Base-by-base conservation (phyloP, 2,888 invertebrate genomes). In the Caenorhabditis doughertyi region DNA sequence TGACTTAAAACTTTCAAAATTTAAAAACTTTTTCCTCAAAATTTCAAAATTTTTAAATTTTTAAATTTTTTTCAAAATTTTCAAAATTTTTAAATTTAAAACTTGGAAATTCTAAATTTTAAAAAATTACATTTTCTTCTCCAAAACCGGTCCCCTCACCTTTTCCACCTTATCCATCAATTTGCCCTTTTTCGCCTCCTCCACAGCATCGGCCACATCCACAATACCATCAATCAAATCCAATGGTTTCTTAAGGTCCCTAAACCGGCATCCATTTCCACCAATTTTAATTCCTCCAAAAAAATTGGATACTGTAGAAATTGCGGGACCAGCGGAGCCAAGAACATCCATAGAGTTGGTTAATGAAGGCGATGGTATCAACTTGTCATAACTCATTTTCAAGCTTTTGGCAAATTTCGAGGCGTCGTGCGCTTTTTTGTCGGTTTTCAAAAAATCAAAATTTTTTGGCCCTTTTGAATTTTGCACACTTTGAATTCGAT, bases 171-270 rank as follows among this genome's bases (percentile, higher is more conserved):
- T 35, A 56, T 56, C 56, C 21, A 56, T 29, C 1, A 7, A 7
- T 21, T 56, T 56, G n/a, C 21, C 7, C 56, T 56, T 35, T 21
- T 56, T 56, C 21, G 13, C 56, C 11, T 56, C 35, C 9, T 56
- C 56, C 1, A 56, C 21, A 9, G 8, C 35, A 11, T 56, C 56
- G n/a, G 56, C 56, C 32, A 56, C 2, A 35, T 56, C 56, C 16
- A 56, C 21, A 1, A 35, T 8, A 11, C 35, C 35, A 9, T 56
- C 18, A 5, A 56, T 27, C 8, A 18, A 9, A 3, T 56, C 56
- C 4, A 11, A 21, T 9, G 56, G n/a, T 5, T 32, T 4, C 21
- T 56, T 35, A 8, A 18, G 16, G 11, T 3, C 35, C 13, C 35
- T 56, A 11, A 4, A 35, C 21, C n/a, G n/a, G 29, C 56, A 56